A percentile compares a stretch with the other conserved stretches of the same genome.
Evolutionary conservation across 1,140 invertebrate species (phyloP).

Genomic region (Platorchestia sp.): DNA sequence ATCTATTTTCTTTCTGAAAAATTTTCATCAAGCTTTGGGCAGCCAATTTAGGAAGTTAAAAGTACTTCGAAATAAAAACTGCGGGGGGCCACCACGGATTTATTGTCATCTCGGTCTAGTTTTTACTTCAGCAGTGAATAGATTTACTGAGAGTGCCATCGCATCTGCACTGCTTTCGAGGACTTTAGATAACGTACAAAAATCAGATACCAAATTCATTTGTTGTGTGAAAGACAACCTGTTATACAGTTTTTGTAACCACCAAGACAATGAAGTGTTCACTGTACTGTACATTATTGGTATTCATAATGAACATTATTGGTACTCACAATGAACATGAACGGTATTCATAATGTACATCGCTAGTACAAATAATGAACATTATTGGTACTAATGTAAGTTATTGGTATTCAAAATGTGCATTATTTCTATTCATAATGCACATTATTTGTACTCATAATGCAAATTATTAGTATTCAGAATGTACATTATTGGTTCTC

Average conservation of each 20-base stretch:
- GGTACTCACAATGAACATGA: too few relatives aligned
- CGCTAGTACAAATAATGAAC: too few relatives aligned
- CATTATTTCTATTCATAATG: too few relatives aligned
- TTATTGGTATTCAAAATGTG: too few relatives aligned
- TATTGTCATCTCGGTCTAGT: not conserved
- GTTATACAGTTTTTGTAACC: not conserved
- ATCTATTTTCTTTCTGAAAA: too few relatives aligned
- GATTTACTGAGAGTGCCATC: not conserved
- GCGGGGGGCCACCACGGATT: too few relatives aligned
- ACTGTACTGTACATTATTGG: not conserved
- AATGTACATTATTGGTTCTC: too few relatives aligned
- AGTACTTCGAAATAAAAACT: not conserved
- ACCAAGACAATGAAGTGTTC: constrained; percentile 35
- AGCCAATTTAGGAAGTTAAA: not conserved
- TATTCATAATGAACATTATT: too few relatives aligned
- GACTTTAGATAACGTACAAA: not conserved
- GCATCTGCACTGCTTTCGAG: not conserved
- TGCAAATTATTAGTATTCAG: too few relatives aligned
- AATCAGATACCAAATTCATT: not conserved
- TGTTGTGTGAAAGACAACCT: not conserved
- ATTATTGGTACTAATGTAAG: too few relatives aligned
- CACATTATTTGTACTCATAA: too few relatives aligned
- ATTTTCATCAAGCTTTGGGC: not conserved
- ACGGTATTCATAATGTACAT: too few relatives aligned
- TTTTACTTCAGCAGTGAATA: not conserved